These are phyloP conservation scores for Ciona savignyi DNA, from an alignment of 23 tunicate genomes.

Conservation along the genomic window DNA sequence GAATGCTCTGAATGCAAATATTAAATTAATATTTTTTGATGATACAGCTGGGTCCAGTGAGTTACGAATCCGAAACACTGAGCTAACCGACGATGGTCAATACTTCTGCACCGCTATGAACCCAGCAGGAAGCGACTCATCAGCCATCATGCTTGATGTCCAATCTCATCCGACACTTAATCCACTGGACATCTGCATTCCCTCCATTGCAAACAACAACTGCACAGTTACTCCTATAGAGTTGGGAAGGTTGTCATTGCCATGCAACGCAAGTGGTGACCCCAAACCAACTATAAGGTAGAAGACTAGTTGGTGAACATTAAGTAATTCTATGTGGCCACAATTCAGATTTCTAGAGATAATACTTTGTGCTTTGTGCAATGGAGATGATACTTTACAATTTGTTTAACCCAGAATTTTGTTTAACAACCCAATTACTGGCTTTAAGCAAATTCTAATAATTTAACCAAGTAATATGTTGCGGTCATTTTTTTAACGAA, in stretches of 20 bases:
- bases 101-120: conserved; percentile 78
- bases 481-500: neutral
- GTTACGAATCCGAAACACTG: conserved; percentile 34
- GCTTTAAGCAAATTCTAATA: too few relatives aligned
- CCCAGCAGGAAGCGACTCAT: conserved; percentile 68
- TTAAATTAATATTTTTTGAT: too few relatives aligned
- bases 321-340: too few relatives aligned
- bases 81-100: conserved; percentile 66
- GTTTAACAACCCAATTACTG: too few relatives aligned
- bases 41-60: conserved; percentile 27
- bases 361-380: too few relatives aligned
- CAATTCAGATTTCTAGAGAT: too few relatives aligned
- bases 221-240: conserved; percentile 47
- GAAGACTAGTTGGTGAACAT: too few relatives aligned
- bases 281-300: conserved; percentile 87
- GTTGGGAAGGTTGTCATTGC: conserved; percentile 17
- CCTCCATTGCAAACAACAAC: conserved; percentile 14
- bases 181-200: conserved; percentile 11
- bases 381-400: too few relatives aligned
- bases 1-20: too few relatives aligned
- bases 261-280: conserved; percentile 85
- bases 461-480: too few relatives aligned
- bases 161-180: conserved; percentile 51
- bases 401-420: too few relatives aligned
- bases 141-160: conserved; percentile 54